A percentile compares a stretch with the other conserved stretches of the same genome.
Conservation (phyloP, 2,113 vertebrate genomes). For the Otocyon megalotis region DNA sequence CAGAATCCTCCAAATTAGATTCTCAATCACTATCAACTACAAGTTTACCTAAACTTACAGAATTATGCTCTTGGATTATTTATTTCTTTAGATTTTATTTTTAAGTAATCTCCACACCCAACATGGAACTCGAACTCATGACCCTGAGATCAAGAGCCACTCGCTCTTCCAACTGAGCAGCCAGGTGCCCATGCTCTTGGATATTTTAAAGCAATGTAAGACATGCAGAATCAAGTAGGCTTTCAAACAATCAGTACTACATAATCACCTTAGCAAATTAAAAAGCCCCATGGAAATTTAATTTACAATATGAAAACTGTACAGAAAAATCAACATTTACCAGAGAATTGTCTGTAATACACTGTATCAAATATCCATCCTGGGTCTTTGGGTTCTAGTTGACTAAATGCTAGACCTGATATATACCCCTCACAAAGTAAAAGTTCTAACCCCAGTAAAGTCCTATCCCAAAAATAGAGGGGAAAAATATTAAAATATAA, state of each 20-base stretch:
- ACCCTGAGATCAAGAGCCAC: not conserved
- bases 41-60: slow-evolving; percentile 59
- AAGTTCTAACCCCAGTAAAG: slow-evolving; percentile 44
- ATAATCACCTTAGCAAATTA: slow-evolving; percentile 45
- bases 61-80: slow-evolving; percentile 10
- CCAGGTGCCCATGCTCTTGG: not conserved
- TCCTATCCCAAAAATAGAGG: slow-evolving; percentile 47
- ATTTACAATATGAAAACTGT: not conserved
- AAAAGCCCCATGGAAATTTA: slow-evolving; percentile 44
- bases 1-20: slow-evolving; percentile 19
- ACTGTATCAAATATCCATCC: not conserved
- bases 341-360: not conserved
- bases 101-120: not conserved
- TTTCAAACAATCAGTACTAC: slow-evolving; percentile 14
- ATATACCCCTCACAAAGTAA: not conserved
- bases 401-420: slow-evolving; percentile 13
- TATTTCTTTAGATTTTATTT: not conserved
- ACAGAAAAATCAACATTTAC: slow-evolving; percentile 49
- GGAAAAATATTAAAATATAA: slow-evolving; percentile 80
- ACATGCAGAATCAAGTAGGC: not conserved
- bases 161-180: not conserved
- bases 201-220: slow-evolving; percentile 60
- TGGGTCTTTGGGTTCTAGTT: not conserved
- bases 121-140: not conserved
- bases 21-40: not conserved